Percentiles rank a stretch among this genome's conserved stretches.
These are phyloP conservation scores for Montipora foliosa DNA, from an alignment of 64 coral and sea anemone species.

Conservation along the genomic window DNA sequence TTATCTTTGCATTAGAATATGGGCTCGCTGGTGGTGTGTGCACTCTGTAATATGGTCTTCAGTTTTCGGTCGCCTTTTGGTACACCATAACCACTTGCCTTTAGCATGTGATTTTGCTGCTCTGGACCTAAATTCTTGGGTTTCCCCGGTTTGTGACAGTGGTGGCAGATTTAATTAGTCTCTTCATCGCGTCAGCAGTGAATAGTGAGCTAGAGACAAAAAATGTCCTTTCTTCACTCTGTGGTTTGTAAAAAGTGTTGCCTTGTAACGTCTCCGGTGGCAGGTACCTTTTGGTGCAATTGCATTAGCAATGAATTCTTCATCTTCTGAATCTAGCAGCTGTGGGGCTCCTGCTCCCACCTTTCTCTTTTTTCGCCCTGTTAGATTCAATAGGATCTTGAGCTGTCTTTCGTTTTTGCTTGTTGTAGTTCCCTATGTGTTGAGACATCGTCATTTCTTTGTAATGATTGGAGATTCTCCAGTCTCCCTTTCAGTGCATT, in stretches of 20 bases:
- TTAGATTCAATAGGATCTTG: conserved; percentile 47
- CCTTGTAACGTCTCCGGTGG: conserved; percentile 38
- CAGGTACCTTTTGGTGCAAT: conserved; percentile 63
- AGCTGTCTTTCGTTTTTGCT: conserved; percentile 53
- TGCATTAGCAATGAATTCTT: conserved; percentile 53
- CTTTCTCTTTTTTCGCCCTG: conserved; percentile 30
- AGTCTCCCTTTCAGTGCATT: conserved; percentile 64
- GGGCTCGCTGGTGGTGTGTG: conserved; percentile 72
- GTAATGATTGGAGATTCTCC: conserved; percentile 12
- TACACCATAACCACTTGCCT: conserved; percentile 69
- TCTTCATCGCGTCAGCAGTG: conserved; percentile 29
- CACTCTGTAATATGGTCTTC: too few relatives aligned
- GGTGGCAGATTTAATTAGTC: conserved; percentile 39
- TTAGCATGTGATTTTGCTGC: conserved; percentile 53
- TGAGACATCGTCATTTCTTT: conserved; percentile 36
- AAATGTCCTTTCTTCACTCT: conserved; percentile 66
- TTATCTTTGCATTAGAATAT: conserved; percentile 65
- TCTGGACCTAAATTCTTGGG: conserved; percentile 60
- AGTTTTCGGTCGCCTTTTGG: too few relatives aligned
- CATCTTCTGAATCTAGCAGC: conserved; percentile 66
- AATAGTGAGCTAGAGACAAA: conserved; percentile 61
- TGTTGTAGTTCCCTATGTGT: conserved; percentile 37
- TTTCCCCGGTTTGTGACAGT: conserved; percentile 45
- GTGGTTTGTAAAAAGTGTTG: conserved; percentile 54
- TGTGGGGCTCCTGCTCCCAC: conserved; percentile 43